Conservation (phyloP, 1,140 invertebrate genomes). For the Drosophila sulfurigaster region DNA sequence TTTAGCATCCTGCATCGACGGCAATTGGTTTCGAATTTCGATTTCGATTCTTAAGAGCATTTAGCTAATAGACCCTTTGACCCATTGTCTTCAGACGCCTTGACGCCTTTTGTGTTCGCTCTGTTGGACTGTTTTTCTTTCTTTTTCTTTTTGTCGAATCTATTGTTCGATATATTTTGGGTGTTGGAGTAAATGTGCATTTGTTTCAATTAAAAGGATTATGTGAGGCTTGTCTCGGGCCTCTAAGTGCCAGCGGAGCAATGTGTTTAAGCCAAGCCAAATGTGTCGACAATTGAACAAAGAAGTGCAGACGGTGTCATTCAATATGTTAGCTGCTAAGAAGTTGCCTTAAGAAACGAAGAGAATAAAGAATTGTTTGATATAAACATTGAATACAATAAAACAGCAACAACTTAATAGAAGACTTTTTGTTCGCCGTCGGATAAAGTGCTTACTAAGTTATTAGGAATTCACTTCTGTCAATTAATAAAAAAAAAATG, state of each 20-base stretch:
- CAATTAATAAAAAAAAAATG: too few relatives aligned
- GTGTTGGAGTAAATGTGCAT: slow-evolving; percentile 62
- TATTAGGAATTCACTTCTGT: too few relatives aligned
- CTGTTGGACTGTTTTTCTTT: slow-evolving; percentile 18
- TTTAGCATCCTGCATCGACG: slow-evolving; percentile 78
- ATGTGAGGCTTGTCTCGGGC: slow-evolving; percentile 54
- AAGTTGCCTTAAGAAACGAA: neutral
- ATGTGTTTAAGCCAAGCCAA: slow-evolving; percentile 19
- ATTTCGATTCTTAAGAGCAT: slow-evolving; percentile 34
- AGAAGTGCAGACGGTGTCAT: neutral
- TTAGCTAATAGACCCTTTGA: slow-evolving; percentile 67
- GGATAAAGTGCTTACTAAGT: too few relatives aligned
- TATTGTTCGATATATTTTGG: slow-evolving; percentile 25
- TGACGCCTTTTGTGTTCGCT: slow-evolving; percentile 66
- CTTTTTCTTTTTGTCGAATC: neutral
- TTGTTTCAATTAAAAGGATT: slow-evolving; percentile 83
- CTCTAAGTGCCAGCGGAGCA: neutral
- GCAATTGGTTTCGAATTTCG: slow-evolving; percentile 78
- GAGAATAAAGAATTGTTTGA: neutral
- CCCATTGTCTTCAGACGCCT: slow-evolving; percentile 73
- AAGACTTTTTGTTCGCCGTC: too few relatives aligned
- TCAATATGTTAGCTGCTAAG: neutral
- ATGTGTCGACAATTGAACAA: slow-evolving; percentile 47
- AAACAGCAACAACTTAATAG: neutral
- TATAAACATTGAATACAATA: neutral